phyloP scores from a whole-genome alignment of 2,888 invertebrate genomes.

The Noctua janthe region DNA sequence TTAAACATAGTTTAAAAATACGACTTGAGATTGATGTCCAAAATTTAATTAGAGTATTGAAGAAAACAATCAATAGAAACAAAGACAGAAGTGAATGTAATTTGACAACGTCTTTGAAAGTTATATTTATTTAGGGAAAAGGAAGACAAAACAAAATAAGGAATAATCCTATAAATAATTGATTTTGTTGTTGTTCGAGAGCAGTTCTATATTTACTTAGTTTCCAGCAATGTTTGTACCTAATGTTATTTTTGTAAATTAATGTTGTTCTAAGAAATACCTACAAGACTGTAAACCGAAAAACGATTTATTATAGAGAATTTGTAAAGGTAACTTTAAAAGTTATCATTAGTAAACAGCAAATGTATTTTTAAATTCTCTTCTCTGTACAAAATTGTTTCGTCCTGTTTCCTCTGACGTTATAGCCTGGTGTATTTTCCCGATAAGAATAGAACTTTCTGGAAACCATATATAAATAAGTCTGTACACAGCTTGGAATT shows the following conservation, averaged over 20 bases:
- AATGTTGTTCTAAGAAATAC: background rate
- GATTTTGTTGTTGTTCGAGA: conserved; percentile 21
- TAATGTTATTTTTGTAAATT: background rate
- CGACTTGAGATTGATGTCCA: background rate
- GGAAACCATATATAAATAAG: background rate
- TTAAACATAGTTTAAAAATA: background rate
- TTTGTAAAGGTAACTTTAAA: background rate
- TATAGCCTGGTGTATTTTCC: background rate
- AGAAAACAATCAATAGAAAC: background rate
- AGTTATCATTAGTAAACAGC: too few relatives aligned
- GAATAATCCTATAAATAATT: conserved; percentile 21
- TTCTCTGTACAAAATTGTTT: background rate
- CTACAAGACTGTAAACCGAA: background rate
- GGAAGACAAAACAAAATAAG: conserved; percentile 25
- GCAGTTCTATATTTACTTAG: background rate
- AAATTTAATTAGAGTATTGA: background rate
- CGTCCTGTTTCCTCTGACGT: background rate
- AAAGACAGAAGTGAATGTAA: background rate
- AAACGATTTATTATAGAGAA: background rate
- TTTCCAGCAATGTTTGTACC: background rate
- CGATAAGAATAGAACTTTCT: background rate
- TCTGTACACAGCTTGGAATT: too few relatives aligned
- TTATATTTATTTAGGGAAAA: conserved; percentile 2
- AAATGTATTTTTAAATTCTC: background rate
- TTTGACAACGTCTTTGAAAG: conserved; percentile 1